Evolutionary conservation across 2,113 vertebrate species (phyloP).

Genomic region (Furnarius figulus): DNA sequence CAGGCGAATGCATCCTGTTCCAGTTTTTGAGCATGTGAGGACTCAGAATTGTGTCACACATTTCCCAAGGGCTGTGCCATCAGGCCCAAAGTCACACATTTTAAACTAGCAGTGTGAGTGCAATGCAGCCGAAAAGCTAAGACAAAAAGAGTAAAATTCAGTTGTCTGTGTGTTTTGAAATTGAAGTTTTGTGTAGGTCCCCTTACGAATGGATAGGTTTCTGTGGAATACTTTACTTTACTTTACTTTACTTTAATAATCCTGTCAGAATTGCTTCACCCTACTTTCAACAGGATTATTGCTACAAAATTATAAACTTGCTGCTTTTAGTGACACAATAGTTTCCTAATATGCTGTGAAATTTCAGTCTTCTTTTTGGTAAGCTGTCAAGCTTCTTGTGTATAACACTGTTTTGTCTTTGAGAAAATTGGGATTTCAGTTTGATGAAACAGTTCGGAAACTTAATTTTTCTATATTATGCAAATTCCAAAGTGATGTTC

Average conservation of each 20-base stretch:
- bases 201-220: neutral
- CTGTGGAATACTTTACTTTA: neutral
- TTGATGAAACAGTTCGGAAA: neutral
- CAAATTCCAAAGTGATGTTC: neutral
- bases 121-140: neutral
- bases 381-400: neutral
- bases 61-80: neutral
- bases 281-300: neutral
- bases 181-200: neutral
- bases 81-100: neutral
- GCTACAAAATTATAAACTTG: neutral
- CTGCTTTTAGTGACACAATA: neutral
- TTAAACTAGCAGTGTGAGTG: neutral
- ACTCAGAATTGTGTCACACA: rapidly evolving
- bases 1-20: rapidly evolving
- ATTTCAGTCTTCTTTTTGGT: neutral
- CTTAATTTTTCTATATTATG: neutral
- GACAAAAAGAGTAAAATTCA: neutral
- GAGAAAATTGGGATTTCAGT: neutral
- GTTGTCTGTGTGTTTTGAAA: neutral
- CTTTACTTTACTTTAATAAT: no score
- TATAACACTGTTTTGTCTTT: neutral
- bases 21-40: rapidly evolving
- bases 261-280: neutral
- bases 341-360: neutral